Evolutionary conservation across 2,797 vertebrate genomes (phyloP), one percentile per base, ranked within the genome.

Genomic region (Sebastes alutus): DNA sequence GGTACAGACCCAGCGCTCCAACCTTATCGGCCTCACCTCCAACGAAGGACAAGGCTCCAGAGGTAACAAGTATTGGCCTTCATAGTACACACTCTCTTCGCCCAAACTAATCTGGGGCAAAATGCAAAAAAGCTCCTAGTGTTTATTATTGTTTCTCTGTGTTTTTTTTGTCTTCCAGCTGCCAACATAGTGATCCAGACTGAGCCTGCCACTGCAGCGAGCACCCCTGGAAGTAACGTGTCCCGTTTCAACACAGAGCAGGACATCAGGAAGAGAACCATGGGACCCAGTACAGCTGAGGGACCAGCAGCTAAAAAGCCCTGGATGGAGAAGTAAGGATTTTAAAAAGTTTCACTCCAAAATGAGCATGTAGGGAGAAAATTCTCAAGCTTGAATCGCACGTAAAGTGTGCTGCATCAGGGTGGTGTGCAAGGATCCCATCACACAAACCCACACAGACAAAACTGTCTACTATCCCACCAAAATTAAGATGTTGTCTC

Each of bases 111-210:
- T 30, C 42, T 46, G 42, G 42, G 42, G 25, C 0, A 1, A 63
- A 20, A 33, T 33, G 2, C 27, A 38, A 46, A 27, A 30, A n/a
- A n/a, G 2, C 29, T 60, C 2, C 7, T 12, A 9, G 23, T 20
- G 7, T 35, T 78, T 7, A 22, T 69, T 9, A 12, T 32, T 54
- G 13, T 42, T 64, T 69, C 3, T 52, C 55, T 77, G 69, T 76
- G 38, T 67, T 55, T 72, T 58, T 72, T 42, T 59, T 75, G 11
- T 88, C 32, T 88, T 87, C 76, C 77, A 99, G 98, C 97, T 92
- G 97, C 97, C 84, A 99, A 99, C 89, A 98, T 99, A 61, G 97
- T 99, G 86, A 99, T 98, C 86, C 97, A 99, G 92, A 99, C 97
- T 0, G 98, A 99, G 84, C 97, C 97, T 38, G 94, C 95, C 55